Percentiles rank a stretch among this genome's conserved stretches.
phyloP scores from a whole-genome alignment of 2,888 invertebrate genomes.

The Oscheius sp. region DNA sequence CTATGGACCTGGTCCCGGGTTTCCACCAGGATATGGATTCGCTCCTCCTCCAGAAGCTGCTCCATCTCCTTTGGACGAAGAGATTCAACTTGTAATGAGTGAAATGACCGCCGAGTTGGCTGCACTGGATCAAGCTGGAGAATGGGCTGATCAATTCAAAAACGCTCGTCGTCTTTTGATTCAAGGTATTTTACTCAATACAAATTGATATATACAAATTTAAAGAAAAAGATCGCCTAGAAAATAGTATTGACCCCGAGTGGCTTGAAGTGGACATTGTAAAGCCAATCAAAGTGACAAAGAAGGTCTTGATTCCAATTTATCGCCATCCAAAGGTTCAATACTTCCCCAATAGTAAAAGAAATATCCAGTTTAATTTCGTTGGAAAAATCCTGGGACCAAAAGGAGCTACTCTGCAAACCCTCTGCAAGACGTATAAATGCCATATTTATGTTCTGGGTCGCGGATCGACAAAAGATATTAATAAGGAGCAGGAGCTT shows the following conservation, averaged over 20 bases:
- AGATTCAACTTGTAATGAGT: conserved; percentile 63
- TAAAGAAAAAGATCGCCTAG: conserved; percentile 63
- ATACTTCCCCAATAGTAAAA: not conserved
- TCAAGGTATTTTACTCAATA: conserved; percentile 40
- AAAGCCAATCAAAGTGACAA: conserved; percentile 67
- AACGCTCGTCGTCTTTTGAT: conserved; percentile 65
- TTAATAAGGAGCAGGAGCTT: conserved; percentile 65
- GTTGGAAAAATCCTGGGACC: conserved; percentile 70
- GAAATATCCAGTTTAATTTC: conserved; percentile 64
- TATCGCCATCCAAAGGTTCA: conserved; percentile 67
- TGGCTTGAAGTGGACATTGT: conserved; percentile 69
- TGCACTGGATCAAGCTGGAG: conserved; percentile 59
- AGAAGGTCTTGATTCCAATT: conserved; percentile 68
- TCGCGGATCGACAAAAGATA: conserved; percentile 68
- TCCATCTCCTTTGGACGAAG: conserved; percentile 62
- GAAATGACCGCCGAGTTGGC: conserved; percentile 65
- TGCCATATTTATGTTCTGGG: conserved; percentile 70
- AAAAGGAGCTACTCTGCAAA: conserved; percentile 68
- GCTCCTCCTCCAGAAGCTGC: not conserved
- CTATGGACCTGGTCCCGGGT: conserved; percentile 23
- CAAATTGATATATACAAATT: not conserved
- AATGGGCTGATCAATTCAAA: conserved; percentile 65
- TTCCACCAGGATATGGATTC: conserved; percentile 4
- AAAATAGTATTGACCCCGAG: conserved; percentile 68
- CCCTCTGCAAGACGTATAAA: conserved; percentile 65